Conservation (phyloP, 2,113 vertebrate genomes). For the Oenanthe oenanthe region DNA sequence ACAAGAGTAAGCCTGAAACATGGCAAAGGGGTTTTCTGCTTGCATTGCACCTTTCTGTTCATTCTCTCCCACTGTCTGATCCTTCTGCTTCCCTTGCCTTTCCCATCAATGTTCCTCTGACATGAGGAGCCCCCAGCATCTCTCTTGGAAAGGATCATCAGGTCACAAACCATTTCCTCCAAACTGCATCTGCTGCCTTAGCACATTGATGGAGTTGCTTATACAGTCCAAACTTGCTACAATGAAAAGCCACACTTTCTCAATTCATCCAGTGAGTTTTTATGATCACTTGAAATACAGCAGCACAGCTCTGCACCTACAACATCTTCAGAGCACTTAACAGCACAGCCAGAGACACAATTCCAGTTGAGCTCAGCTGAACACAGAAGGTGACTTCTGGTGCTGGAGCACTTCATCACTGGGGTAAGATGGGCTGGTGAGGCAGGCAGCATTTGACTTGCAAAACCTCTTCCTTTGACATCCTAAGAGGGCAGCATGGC, state of each 20-base stretch:
- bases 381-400: constrained; percentile 53
- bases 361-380: constrained; percentile 43
- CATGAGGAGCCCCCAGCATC: fast-evolving
- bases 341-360: not conserved
- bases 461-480: not conserved
- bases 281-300: not conserved
- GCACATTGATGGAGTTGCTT: not conserved
- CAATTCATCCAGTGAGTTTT: not conserved
- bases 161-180: not conserved
- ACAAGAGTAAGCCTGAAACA: not conserved
- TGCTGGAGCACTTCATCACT: not conserved
- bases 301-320: not conserved
- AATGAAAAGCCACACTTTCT: not conserved
- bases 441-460: not conserved
- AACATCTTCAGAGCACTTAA: not conserved
- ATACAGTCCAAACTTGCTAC: not conserved
- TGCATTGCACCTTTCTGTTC: not conserved
- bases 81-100: not conserved
- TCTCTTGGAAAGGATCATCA: not conserved
- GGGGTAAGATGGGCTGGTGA: not conserved
- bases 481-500: not conserved
- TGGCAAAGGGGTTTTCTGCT: not conserved
- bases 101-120: not conserved
- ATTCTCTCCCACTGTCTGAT: not conserved
- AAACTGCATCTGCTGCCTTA: constrained; percentile 5